These are phyloP conservation scores for Plotosus lineatus DNA, from an alignment of 2,113 vertebrate genomes.

Conservation along the genomic window DNA sequence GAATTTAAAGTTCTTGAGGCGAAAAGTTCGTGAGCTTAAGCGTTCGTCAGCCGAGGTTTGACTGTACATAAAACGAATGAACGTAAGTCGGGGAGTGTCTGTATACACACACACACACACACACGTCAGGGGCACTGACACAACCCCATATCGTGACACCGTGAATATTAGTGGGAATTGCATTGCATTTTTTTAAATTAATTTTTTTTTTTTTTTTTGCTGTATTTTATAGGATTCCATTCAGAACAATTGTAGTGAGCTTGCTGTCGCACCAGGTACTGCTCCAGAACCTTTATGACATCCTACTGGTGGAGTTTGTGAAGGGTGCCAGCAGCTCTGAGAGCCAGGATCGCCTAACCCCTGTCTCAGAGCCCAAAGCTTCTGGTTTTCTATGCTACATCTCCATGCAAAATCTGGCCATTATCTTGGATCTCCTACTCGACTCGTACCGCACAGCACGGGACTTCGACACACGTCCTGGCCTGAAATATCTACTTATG, in stretches of 20 bases:
- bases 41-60: too few relatives aligned
- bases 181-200: neutral
- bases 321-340: constrained; percentile 74
- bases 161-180: too few relatives aligned
- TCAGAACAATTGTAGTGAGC: constrained; percentile 94
- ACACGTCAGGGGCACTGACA: too few relatives aligned
- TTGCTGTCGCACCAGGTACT: constrained; percentile 95
- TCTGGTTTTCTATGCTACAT: constrained; percentile 94
- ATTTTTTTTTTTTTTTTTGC: neutral
- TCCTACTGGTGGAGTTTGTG: constrained; percentile 92
- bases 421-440: constrained; percentile 94
- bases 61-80: too few relatives aligned
- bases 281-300: constrained; percentile 93
- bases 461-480: constrained; percentile 93
- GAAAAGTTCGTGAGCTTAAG: too few relatives aligned
- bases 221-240: constrained; percentile 82
- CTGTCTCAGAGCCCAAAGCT: constrained; percentile 75
- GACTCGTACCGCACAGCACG: constrained; percentile 93
- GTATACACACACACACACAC: too few relatives aligned
- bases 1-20: too few relatives aligned
- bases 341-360: constrained; percentile 69
- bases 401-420: constrained; percentile 94
- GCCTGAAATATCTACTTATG: constrained; percentile 94
- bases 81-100: too few relatives aligned
- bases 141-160: too few relatives aligned